Evolutionary conservation across 2,797 vertebrate genomes (phyloP).

Genomic region (Poecilia gillii): DNA sequence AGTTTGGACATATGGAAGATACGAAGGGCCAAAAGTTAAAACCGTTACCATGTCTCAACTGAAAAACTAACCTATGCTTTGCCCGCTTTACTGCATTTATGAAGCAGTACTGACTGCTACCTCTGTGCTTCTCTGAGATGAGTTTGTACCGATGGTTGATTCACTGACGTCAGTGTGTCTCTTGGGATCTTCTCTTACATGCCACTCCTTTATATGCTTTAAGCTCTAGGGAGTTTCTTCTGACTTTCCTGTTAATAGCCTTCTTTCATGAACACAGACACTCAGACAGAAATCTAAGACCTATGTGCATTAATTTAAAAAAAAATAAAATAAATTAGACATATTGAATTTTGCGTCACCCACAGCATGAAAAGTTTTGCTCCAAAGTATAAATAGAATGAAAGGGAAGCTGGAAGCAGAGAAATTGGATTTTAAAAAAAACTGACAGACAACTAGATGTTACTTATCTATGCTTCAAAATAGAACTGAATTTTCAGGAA

Average conservation of each 20-base stretch:
- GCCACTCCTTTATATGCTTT: slow-evolving; percentile 39
- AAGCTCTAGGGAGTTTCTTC: slow-evolving; percentile 32
- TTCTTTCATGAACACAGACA: background rate
- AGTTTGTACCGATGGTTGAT: slow-evolving; percentile 35
- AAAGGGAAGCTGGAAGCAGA: slow-evolving; percentile 1
- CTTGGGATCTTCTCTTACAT: slow-evolving; percentile 43
- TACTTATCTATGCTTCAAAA: background rate
- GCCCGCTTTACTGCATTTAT: slow-evolving; percentile 45
- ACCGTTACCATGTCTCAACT: slow-evolving; percentile 35
- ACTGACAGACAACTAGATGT: background rate
- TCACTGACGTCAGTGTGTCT: slow-evolving; percentile 61
- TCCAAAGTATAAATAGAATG: slow-evolving; percentile 6
- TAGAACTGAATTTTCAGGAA: background rate
- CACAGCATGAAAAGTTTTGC: background rate
- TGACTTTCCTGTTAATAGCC: background rate
- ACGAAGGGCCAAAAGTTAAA: slow-evolving; percentile 18
- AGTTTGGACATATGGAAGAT: slow-evolving; percentile 10
- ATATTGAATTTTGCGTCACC: background rate
- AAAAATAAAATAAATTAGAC: background rate
- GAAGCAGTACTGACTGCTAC: slow-evolving; percentile 14
- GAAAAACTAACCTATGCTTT: slow-evolving; percentile 52
- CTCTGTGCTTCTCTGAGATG: slow-evolving; percentile 36
- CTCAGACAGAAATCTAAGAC: background rate
- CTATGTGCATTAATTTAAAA: background rate
- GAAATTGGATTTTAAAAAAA: background rate